These are phyloP conservation scores for Sus cebifrons DNA, from an alignment of 2,797 vertebrate genomes.

Conservation along the genomic window DNA sequence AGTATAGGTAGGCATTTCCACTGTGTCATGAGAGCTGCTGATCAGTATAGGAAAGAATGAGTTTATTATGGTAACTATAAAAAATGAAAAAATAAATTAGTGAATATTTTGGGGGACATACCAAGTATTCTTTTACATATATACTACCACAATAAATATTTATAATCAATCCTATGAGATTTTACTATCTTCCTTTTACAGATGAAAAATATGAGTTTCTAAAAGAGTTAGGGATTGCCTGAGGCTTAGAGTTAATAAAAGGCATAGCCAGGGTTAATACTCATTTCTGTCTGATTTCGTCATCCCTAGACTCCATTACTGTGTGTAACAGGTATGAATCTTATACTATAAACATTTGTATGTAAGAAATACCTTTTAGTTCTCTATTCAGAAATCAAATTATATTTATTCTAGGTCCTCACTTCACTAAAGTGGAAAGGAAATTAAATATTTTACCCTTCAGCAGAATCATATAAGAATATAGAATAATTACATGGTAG, in stretches of 20 bases:
- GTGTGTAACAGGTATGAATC: neutral
- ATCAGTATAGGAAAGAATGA: neutral
- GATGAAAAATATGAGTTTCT: neutral
- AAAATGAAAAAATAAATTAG: neutral
- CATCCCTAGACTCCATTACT: neutral
- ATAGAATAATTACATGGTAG: slow-evolving; percentile 14
- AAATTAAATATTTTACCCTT: slow-evolving; percentile 21
- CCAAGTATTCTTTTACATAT: neutral
- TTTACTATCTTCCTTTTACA: neutral
- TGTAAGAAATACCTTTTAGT: slow-evolving; percentile 46
- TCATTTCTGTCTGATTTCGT: neutral
- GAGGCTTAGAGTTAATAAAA: slow-evolving; percentile 33
- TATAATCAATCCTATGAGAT: neutral
- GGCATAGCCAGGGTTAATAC: neutral
- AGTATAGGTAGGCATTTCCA: neutral
- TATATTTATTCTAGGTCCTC: neutral
- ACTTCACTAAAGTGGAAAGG: neutral
- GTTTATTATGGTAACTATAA: slow-evolving; percentile 15
- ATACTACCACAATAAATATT: neutral
- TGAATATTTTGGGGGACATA: neutral
- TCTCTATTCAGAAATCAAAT: slow-evolving; percentile 32
- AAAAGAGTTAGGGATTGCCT: neutral
- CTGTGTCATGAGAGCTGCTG: neutral
- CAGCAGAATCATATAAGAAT: neutral
- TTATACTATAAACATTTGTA: neutral